These are phyloP conservation scores for Polyommatus iphigenia DNA, from an alignment of 2,888 invertebrate genomes.

Conservation along the genomic window DNA sequence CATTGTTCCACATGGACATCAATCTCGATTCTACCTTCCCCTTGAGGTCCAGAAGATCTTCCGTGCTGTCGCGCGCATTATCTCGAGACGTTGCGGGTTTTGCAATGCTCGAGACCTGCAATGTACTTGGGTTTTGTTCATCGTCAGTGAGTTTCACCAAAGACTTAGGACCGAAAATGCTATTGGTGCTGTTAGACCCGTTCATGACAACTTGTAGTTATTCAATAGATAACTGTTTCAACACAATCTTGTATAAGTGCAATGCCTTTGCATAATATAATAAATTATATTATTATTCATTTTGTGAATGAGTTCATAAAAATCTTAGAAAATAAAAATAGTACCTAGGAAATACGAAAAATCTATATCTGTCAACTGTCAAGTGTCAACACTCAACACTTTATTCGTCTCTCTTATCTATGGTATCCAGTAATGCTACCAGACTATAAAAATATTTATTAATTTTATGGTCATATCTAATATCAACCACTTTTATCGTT, in stretches of 20 bases:
- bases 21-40: constrained; percentile 90
- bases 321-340: no score
- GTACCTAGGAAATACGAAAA: neutral
- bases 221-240: constrained; percentile 9
- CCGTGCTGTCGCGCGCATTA: constrained; percentile 61
- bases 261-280: neutral
- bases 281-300: constrained; percentile 19
- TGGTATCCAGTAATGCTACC: no score
- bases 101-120: constrained; percentile 50
- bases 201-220: constrained; percentile 55
- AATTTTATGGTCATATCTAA: no score
- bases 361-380: constrained; percentile 16
- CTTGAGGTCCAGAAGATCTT: constrained; percentile 81
- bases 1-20: constrained; percentile 94
- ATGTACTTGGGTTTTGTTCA: constrained; percentile 50
- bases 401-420: no score
- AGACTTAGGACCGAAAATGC: constrained; percentile 47
- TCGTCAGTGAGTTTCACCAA: constrained; percentile 51
- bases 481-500: no score
- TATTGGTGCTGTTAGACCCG: constrained; percentile 55
- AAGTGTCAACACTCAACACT: no score
- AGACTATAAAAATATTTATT: no score
- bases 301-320: neutral
- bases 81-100: constrained; percentile 55
- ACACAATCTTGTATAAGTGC: neutral